Base-by-base conservation (phyloP, 2,113 vertebrate genomes). In the Caranx melampygus region DNA sequence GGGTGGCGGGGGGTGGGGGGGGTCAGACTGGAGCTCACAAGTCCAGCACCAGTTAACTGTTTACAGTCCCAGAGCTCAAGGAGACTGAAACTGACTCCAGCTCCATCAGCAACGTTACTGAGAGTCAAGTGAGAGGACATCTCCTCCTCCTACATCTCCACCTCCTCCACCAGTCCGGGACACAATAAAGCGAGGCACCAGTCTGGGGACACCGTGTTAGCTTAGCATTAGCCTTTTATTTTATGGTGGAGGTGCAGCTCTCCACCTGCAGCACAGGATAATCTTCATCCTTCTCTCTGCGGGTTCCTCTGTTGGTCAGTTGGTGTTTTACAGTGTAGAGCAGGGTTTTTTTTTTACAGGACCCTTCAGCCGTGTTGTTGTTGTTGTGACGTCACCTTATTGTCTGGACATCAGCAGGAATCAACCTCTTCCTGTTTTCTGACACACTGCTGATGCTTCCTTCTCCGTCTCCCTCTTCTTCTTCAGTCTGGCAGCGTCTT, bases 401-500 rank as follows among this genome's bases (percentile, higher is more conserved):
- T 83, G 80, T 87, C 90, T 47, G 88, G 89, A 91, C 82, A 81
- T 83, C 42, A 79, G 34, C 75, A 81, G 78, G 87, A 84, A 90
- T 81, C 69, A 86, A 73, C 75, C 54, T 78, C 85, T 93, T 93
- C 92, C 92, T 92, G 91, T 93, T 93, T 91, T 89, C 91, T 81
- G 75, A 78, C 69, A 70, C 6, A 10, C 51, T n/a, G n/a, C 15
- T 21, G 26, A 4, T 33, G 18, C 26, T 61, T 54, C 73, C 69
- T 44, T 42, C 40, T 37, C 8, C 4, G 5, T 37, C 37, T 37
- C 8, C 8, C 8, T 66, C 61, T 75, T 51, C 65, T 35, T 47
- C 45, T 37, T 18, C 35, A 54, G 26, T 26, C 26, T 26, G 26
- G 26, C 26, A 26, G 26, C 3, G 55, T 68, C 34, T 6, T 79